Evolutionary conservation across 2,113 vertebrate species (phyloP), one percentile per base, ranked within the genome.

Genomic region (Ictalurus punctatus): DNA sequence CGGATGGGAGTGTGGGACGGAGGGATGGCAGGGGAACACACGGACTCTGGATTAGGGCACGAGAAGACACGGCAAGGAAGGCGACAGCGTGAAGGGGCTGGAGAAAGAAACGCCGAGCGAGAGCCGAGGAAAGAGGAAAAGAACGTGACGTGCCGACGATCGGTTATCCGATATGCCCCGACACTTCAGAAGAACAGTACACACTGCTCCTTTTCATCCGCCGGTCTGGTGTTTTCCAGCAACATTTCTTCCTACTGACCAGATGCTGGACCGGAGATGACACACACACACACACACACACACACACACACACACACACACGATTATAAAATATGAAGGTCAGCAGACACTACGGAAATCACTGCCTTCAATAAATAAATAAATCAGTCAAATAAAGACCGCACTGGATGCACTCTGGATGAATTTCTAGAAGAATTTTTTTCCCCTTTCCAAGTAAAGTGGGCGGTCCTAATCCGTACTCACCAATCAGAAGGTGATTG

Each of bases 1-100:
- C 2, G 85, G 73, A 86, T 78, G 73, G 56, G 71, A 78, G 63
- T 40, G 85, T 78, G 85, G 85, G 83, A 56, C 10, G 82, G 30
- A 48, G 71, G 69, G 37, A 71, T 21, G 81, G 79, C 56, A 63
- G n/a, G 56, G 30, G 37, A 54, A 83, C 52, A 44, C 30, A 52
- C 13, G 25, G 37, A 65, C 25, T 63, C 81, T 61, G 67, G 73
- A 84, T 74, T 16, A 83, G 69, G 44, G 54, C 30, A 59, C 0
- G 0, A 59, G 67, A 63, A 61, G 58, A 63, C 58, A 40, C 1
- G 58, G 81, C 2, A 23, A 63, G 12, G 34, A 27, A 37, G 40
- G 34, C 21, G 78, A 58, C 13, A 37, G 78, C 6, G n/a, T 37
- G 19, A 82, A 58, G 19, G 80, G 25, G 37, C 40, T 48, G 52